These are phyloP conservation scores for Chionomys nivalis DNA, from an alignment of 2,113 vertebrate genomes.

Conservation along the genomic window DNA sequence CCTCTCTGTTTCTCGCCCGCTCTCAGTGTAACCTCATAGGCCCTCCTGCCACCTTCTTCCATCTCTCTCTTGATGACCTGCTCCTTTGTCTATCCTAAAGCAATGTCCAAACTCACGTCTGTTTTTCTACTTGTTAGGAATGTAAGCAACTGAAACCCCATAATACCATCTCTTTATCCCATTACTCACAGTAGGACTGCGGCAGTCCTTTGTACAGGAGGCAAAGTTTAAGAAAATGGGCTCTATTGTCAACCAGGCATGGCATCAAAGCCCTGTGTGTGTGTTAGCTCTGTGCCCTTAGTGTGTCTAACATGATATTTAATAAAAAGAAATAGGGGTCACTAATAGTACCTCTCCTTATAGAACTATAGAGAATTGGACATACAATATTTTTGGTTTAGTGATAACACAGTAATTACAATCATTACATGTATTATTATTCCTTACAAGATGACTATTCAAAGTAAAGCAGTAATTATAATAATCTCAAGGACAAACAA, in stretches of 20 bases:
- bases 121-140: not conserved
- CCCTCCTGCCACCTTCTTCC: not conserved
- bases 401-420: not conserved
- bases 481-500: not conserved
- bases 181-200: not conserved
- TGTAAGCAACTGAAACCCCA: not conserved
- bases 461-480: not conserved
- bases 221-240: not conserved
- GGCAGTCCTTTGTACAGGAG: not conserved
- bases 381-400: not conserved
- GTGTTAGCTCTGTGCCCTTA: not conserved
- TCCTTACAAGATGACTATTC: not conserved
- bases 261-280: not conserved
- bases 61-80: not conserved
- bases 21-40: not conserved
- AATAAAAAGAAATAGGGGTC: not conserved
- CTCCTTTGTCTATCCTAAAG: not conserved
- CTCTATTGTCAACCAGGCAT: not conserved
- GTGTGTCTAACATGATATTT: not conserved
- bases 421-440: not conserved
- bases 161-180: not conserved
- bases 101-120: not conserved
- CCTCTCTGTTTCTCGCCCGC: not conserved
- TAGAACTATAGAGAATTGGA: not conserved
- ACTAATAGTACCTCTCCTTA: not conserved